Percentiles rank a stretch among this genome's conserved stretches.
Evolutionary conservation across 2,797 vertebrate species (phyloP).

Genomic region (Eospalax fontanierii): DNA sequence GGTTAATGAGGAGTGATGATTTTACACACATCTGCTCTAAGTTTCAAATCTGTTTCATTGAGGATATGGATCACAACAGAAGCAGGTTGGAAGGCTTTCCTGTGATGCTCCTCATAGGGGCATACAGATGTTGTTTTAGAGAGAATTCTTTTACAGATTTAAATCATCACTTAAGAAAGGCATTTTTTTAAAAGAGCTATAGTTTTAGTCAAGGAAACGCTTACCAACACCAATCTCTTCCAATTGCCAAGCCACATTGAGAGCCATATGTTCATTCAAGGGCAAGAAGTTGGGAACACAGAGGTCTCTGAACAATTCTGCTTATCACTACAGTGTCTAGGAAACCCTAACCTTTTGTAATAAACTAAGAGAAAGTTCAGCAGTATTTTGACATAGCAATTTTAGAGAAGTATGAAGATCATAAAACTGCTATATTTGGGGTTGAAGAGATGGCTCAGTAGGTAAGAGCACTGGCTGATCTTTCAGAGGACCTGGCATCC

Average conservation of each 20-base stretch:
- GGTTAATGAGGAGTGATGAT: not conserved
- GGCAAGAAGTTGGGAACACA: not conserved
- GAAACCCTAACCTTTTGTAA: not conserved
- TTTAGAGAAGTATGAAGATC: not conserved
- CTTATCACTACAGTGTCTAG: not conserved
- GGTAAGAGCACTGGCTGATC: no score
- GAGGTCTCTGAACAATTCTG: not conserved
- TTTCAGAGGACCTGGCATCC: no score
- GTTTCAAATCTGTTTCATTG: not conserved
- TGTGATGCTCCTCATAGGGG: not conserved
- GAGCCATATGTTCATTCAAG: not conserved
- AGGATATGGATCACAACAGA: not conserved
- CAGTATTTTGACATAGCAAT: not conserved
- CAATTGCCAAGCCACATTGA: not conserved
- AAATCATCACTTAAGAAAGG: not conserved
- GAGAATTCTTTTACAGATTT: not conserved
- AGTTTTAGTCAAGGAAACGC: not conserved
- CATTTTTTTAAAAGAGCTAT: not conserved
- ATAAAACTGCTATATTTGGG: no score
- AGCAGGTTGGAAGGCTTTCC: not conserved
- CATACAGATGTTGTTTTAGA: not conserved
- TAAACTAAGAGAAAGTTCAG: constrained; percentile 12
- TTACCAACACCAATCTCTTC: not conserved
- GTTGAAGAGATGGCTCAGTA: no score
- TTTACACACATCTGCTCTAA: not conserved